Base-by-base conservation (phyloP, 2,113 vertebrate genomes). In the Antigone vipio region DNA sequence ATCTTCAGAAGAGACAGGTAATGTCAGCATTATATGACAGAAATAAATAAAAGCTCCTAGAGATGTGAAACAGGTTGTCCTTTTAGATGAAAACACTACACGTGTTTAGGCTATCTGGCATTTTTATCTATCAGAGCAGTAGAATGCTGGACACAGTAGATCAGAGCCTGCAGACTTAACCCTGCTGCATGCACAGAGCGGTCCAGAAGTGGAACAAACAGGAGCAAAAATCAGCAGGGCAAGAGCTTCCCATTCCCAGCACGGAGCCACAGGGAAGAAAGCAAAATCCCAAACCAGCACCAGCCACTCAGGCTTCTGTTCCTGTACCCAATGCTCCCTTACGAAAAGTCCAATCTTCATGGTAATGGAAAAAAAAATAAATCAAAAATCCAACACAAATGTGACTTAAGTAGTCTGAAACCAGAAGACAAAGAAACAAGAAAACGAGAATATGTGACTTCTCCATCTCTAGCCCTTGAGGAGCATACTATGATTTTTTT, bases 391-490 rank as follows among this genome's bases (percentile, higher is more conserved):
- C 34, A 32, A 42, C 11, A 18, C 15, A 53, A 86, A 21, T 3
- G 15, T 35, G 34, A 50, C 56, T 89, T 49, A 19, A 22, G 34
- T 56, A 30, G 35, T 40, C 49, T 20, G 40, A 80, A 55, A 85
- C 3, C 42, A 55, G 53, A 77, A 17, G 26, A 62, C 20, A 15
- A 38, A 66, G 52, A 34, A 53, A 27, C 10, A 62, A 29, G 32
- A 50, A 52, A 56, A 66, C 0, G 0, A 38, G 56, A 56, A 12
- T 1, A 23, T 8, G 20, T 1, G 17, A 17, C 17, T 74, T 50
- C 18, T 38, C 27, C 50, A 47, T 5, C 59, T 50, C 40, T 9
- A 66, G 63, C n/a, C 64, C 71, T 35, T 18, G 50, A 64, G 26
- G 45, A 55, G 34, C 44, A 24, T 1, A 2, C 5, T 15, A 1